Evolutionary conservation across 2,888 invertebrate genomes (phyloP), one percentile per base, ranked within the genome.

Genomic region (Euzetes globulus): DNA sequence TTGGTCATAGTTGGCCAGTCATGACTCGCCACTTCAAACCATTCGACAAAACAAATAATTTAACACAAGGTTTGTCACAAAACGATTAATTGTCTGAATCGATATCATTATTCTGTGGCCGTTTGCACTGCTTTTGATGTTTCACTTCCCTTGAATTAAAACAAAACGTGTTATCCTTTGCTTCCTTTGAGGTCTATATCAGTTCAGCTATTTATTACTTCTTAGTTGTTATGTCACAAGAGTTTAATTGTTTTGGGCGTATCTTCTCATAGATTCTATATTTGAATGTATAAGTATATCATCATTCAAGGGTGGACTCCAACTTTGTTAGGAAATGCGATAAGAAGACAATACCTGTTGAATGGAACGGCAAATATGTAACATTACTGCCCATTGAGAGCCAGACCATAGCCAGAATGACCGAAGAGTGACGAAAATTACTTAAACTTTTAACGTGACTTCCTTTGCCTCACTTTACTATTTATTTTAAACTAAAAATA

Each of bases 1-100:
- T 70, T 70, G 70, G 70, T 70, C 70, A 70, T 70, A 70, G 45
- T 45, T 70, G 70, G 70, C 45, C 70, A 45, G 70, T 47, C 47
- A 70, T 45, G 45, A 19, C 45, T 19, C 17, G 22, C 63, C 19
- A 17, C n/a, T 29, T 17, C 29, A 15, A 33, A 6, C 29, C 60
- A 27, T 37, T n/a, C 37, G 27, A 65, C 15, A 65, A 45, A 68
- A 65, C 37, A 65, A 65, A 65, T 65, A 45, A 45, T 45, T 70
- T 70, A 47, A 70, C 25, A 47, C 15, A 70, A 70, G 70, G 47
- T 70, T 70, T 70, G 41, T 11, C 37, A 70, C 22, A 70, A 68
- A 47, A 27, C 15, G 22, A 4, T 25, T 70, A 70, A 47, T 70
- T 70, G 41, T 45, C 17, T 70, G 19, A 45, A 45, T 70, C 45